Evolutionary conservation across 2,888 invertebrate species (phyloP).

Genomic region (Podotricha telesiphe): DNA sequence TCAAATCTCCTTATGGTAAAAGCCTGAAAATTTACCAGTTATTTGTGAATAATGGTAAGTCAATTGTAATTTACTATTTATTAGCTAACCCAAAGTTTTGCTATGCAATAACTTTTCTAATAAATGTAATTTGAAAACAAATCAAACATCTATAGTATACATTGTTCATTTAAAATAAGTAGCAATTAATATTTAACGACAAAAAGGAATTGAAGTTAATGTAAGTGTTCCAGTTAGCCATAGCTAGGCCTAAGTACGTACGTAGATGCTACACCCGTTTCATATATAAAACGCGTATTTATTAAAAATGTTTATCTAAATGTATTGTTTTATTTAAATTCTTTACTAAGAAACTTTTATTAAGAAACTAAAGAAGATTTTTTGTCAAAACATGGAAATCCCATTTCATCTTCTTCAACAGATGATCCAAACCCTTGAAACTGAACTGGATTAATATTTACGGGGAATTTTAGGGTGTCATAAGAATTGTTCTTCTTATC

Average conservation of each 20-base stretch:
- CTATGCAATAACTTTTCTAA: too few species aligned
- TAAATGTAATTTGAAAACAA: too few species aligned
- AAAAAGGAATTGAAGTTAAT: conserved; percentile 42
- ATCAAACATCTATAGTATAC: neutral
- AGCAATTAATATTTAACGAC: conserved; percentile 21
- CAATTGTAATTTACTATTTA: too few species aligned
- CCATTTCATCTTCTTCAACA: conserved; percentile 87
- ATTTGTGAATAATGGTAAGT: too few species aligned
- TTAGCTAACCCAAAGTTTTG: too few species aligned
- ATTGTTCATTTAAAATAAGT: conserved; percentile 10
- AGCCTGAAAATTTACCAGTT: too few species aligned
- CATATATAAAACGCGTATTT: conserved; percentile 19
- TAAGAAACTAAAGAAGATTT: too few species aligned
- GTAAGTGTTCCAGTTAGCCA: conserved; percentile 41
- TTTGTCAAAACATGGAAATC: conserved; percentile 85
- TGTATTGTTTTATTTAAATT: conserved; percentile 6
- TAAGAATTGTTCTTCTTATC: conserved; percentile 70
- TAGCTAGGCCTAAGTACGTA: conserved; percentile 23
- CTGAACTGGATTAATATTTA: conserved; percentile 76
- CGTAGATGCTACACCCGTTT: conserved; percentile 10
- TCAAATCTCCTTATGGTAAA: too few species aligned
- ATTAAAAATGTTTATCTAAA: conserved; percentile 19
- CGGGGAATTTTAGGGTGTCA: conserved; percentile 73
- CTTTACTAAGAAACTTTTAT: too few species aligned
- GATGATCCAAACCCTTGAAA: conserved; percentile 86